phyloP scores from a whole-genome alignment of 2,113 vertebrate genomes.

The Gobius niger region DNA sequence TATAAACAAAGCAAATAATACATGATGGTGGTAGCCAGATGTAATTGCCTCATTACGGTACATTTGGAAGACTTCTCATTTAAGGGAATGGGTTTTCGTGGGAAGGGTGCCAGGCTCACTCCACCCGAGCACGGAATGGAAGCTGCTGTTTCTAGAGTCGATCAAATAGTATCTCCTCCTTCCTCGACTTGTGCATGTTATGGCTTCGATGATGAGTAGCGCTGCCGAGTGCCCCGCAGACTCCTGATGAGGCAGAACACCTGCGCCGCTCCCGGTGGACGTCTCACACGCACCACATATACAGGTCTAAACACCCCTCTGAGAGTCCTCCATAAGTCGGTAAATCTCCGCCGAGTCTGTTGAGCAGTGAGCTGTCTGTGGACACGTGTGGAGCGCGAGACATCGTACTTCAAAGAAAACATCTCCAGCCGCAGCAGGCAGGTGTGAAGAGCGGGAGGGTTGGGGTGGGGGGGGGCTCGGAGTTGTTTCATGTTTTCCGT shows the following conservation, averaged over 20 bases:
- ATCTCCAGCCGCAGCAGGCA: constrained; percentile 14
- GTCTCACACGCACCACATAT: constrained; percentile 15
- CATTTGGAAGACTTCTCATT: too few relatives aligned
- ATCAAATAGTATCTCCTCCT: too few relatives aligned
- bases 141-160: too few relatives aligned
- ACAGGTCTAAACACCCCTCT: constrained; percentile 41
- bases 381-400: constrained; percentile 20
- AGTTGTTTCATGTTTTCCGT: background rate
- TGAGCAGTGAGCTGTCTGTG: background rate
- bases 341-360: constrained; percentile 39
- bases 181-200: background rate
- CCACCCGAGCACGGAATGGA: too few relatives aligned
- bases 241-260: constrained; percentile 5
- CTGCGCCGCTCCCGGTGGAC: constrained; percentile 10
- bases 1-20: too few relatives aligned
- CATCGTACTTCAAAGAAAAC: constrained; percentile 29
- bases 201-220: background rate
- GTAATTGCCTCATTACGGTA: too few relatives aligned
- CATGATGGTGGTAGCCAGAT: too few relatives aligned
- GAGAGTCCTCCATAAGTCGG: constrained; percentile 45
- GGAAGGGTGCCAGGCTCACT: too few relatives aligned
- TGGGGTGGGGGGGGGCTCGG: background rate
- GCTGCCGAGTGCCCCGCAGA: background rate
- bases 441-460: constrained; percentile 2
- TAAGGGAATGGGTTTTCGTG: too few relatives aligned